Evolutionary conservation across 2,888 invertebrate species (phyloP).

Genomic region (Mimumesa dahlbomi): DNA sequence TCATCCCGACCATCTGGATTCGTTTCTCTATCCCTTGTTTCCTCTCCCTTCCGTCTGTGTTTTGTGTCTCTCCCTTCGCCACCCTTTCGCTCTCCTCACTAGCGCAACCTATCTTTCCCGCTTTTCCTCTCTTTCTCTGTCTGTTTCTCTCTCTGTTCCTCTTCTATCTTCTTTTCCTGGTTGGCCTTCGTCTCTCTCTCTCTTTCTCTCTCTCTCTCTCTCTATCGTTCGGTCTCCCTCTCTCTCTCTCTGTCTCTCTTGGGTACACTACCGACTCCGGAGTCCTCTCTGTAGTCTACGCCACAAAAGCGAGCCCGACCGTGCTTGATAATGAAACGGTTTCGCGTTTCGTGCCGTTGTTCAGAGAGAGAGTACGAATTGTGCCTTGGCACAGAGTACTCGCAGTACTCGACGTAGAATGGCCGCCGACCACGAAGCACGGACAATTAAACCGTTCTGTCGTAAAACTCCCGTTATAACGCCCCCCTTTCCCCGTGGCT

Average conservation of each 20-base stretch:
- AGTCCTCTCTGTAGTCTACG: constrained; percentile 34
- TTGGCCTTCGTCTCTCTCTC: too few relatives aligned
- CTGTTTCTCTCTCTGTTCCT: not conserved
- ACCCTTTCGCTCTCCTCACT: not conserved
- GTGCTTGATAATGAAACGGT: constrained; percentile 65
- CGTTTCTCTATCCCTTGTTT: constrained; percentile 37
- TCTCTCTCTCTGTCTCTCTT: constrained; percentile 1
- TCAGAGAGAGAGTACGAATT: constrained; percentile 49
- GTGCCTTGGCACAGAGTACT: constrained; percentile 56
- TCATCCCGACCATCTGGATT: constrained; percentile 55
- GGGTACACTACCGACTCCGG: constrained; percentile 11
- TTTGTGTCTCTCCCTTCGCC: constrained; percentile 24
- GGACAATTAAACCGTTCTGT: constrained; percentile 70
- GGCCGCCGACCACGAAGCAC: constrained; percentile 62
- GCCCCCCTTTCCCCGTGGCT: constrained; percentile 26
- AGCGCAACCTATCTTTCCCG: not conserved
- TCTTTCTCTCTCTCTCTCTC: constrained; percentile 6
- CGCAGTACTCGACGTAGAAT: constrained; percentile 56
- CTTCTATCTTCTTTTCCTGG: not conserved
- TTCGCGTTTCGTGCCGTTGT: constrained; percentile 63
- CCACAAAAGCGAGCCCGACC: constrained; percentile 55
- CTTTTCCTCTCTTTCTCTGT: not conserved
- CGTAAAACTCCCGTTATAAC: constrained; percentile 66
- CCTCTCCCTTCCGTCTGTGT: constrained; percentile 20
- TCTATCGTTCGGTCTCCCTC: constrained; percentile 8